Evolutionary conservation across 23 tunicate genomes (phyloP).

Genomic region (Ciona savignyi): DNA sequence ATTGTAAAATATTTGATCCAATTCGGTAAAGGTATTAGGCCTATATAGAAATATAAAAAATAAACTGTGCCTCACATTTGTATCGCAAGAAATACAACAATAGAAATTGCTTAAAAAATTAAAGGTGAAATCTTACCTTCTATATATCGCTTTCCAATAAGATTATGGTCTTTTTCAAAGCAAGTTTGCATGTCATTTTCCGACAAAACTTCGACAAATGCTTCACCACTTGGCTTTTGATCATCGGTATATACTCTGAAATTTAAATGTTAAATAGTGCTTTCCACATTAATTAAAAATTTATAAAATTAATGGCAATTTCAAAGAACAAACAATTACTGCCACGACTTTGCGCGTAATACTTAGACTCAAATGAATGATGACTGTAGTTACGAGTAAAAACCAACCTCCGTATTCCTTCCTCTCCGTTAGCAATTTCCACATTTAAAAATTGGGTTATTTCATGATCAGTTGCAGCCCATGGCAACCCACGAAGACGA

Average conservation of each 20-base stretch:
- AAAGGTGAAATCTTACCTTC: constrained; percentile 32
- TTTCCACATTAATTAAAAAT: too few species aligned
- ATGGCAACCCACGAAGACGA: constrained; percentile 93
- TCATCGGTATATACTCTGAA: constrained; percentile 67
- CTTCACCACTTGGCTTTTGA: constrained; percentile 97
- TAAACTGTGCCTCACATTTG: neutral
- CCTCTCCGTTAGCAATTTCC: constrained; percentile 35
- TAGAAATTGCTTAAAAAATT: neutral
- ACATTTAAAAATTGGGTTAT: constrained; percentile 61
- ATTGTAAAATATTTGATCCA: neutral
- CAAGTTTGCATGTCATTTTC: constrained; percentile 29
- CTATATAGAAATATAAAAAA: neutral
- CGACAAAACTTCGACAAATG: constrained; percentile 55
- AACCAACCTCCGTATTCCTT: constrained; percentile 49
- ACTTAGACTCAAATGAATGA: too few species aligned
- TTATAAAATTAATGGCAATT: too few species aligned
- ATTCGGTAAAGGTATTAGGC: neutral
- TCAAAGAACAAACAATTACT: too few species aligned
- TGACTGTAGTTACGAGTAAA: too few species aligned
- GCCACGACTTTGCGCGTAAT: too few species aligned
- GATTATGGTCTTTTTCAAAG: constrained; percentile 62
- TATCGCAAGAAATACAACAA: neutral
- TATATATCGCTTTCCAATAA: constrained; percentile 87
- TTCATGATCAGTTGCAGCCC: constrained; percentile 79
- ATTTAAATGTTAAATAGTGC: too few species aligned